phyloP scores from a whole-genome alignment of 2,888 invertebrate genomes.

The Melolontha melolontha region DNA sequence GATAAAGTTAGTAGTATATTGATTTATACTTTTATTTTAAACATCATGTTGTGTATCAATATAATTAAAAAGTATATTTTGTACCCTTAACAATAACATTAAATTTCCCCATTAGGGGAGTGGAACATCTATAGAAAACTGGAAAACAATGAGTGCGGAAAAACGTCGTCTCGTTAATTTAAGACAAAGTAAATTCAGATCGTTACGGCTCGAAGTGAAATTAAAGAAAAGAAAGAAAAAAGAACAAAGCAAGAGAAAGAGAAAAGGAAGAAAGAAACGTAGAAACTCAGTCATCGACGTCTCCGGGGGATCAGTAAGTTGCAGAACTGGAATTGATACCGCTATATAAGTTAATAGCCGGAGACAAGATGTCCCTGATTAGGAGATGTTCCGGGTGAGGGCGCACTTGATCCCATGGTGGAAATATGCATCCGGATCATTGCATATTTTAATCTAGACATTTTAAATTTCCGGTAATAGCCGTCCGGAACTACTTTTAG shows the following conservation, averaged over 20 bases:
- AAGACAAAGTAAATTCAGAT: constrained; percentile 40
- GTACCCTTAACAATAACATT: too few relatives aligned
- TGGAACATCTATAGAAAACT: background rate
- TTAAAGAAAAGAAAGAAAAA: constrained; percentile 26
- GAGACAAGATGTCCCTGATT: constrained; percentile 66
- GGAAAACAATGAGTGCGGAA: constrained; percentile 22
- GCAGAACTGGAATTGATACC: constrained; percentile 64
- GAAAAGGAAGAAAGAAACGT: constrained; percentile 43
- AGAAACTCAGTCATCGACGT: constrained; percentile 45
- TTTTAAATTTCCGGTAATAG: constrained; percentile 43
- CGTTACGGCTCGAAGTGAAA: constrained; percentile 29
- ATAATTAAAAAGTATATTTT: too few relatives aligned
- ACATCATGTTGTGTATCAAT: too few relatives aligned
- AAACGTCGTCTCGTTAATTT: constrained; percentile 36
- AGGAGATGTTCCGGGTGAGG: constrained; percentile 53
- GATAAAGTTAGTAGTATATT: background rate
- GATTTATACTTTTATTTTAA: too few relatives aligned
- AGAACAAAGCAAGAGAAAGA: constrained; percentile 51
- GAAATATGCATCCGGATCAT: constrained; percentile 47
- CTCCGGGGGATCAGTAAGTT: constrained; percentile 52
- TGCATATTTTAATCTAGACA: constrained; percentile 44
- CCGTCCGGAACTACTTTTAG: constrained; percentile 22
- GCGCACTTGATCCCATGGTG: constrained; percentile 47
- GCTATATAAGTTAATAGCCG: constrained; percentile 67
- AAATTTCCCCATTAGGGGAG: too few relatives aligned